Base-by-base conservation (phyloP, 2,888 invertebrate species). In the Megastigmus dorsalis region DNA sequence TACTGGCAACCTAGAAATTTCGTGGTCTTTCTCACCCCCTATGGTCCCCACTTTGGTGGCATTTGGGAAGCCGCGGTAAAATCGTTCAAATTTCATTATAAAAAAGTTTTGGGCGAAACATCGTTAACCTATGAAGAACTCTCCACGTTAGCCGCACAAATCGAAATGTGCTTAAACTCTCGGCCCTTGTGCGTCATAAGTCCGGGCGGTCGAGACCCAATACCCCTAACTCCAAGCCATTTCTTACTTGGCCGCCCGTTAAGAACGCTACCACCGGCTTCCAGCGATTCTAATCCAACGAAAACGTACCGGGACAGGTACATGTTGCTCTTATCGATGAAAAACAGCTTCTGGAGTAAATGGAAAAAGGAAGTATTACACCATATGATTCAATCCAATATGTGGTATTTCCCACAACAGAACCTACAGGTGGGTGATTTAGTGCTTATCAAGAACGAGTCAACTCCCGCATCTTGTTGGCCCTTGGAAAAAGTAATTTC, bases 121-220 rank as follows among this genome's bases (percentile, higher is more conserved):
- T 74, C 43, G 18, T 45, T 82, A 1, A 78, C 77, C 2, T 78
- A 75, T 23, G 78, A 80, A 62, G 79, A 84, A 55, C 67, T 82
- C 33, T 41, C 30, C 7, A 68, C 80, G 6, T 18, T 80, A 2
- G 6, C 75, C 0, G 65, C 71, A n/a, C 78, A 79, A 50, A 77
- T 80, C 13, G 80, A 81, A 54, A 79, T 77, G 0, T 69, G 77
- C n/a, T 62, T 81, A 2, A 82, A 82, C 59, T 80, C 78, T 3
- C 79, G 60, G 74, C 59, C 80, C 77, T 6, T 54, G 78, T 5
- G 65, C n/a, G 26, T 23, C 3, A 18, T 43, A 13, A 43, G 60
- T 10, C 15, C 15, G 4, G 41, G 6, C 1, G 2, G 7, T 3
- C 1, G 20, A 4, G 18, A 62, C 6, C 1, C 26, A 2, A 15